Percentiles rank a stretch among this genome's conserved stretches.
Evolutionary conservation across 2,797 vertebrate genomes (phyloP).

Genomic region (Sebastes aleutianus): DNA sequence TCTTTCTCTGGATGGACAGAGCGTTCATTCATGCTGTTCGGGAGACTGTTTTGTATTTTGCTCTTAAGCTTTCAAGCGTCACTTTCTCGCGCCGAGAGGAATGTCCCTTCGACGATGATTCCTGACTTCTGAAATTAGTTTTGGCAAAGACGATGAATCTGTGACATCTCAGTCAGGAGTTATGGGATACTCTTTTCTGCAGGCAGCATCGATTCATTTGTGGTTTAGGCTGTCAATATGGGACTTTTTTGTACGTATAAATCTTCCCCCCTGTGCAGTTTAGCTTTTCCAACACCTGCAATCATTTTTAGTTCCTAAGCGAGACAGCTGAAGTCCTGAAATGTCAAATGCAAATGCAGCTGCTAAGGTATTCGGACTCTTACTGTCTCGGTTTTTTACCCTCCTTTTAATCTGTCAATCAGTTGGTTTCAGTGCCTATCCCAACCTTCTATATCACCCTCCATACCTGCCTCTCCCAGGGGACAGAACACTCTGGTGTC

Average conservation of each 20-base stretch:
- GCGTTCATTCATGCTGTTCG: constrained; percentile 13
- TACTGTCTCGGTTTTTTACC: constrained; percentile 28
- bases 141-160: constrained; percentile 48
- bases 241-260: constrained; percentile 11
- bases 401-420: constrained; percentile 50
- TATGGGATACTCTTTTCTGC: constrained; percentile 10
- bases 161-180: constrained; percentile 41
- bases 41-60: constrained; percentile 44
- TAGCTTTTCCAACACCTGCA: constrained; percentile 22
- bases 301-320: constrained; percentile 24
- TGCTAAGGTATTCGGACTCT: constrained; percentile 34
- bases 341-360: constrained; percentile 67
- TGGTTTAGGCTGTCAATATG: constrained; percentile 25
- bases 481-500: constrained; percentile 49
- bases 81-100: not conserved
- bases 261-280: constrained; percentile 2
- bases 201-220: constrained; percentile 25
- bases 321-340: constrained; percentile 38
- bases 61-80: constrained; percentile 28
- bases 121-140: constrained; percentile 39
- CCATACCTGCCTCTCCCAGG: constrained; percentile 38
- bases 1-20: constrained; percentile 27
- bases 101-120: constrained; percentile 32
- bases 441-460: not conserved
- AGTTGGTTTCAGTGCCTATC: not conserved